Percentiles rank a stretch among this genome's conserved stretches.
phyloP scores from a whole-genome alignment of 2,888 invertebrate genomes.

The Pegoplata infirma region DNA sequence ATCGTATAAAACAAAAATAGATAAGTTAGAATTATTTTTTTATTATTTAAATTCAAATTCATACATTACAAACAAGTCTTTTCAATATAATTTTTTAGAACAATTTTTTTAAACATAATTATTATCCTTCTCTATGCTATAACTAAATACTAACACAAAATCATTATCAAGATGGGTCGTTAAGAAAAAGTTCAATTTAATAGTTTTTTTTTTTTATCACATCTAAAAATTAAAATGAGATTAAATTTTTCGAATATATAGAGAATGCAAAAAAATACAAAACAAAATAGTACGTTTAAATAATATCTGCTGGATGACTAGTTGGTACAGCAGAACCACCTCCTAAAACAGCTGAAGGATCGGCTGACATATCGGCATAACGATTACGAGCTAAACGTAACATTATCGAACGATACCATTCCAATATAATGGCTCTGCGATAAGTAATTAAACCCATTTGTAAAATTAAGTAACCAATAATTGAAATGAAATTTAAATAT shows the following conservation, averaged over 20 bases:
- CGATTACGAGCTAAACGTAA: constrained; percentile 69
- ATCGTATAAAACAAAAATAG: too few relatives aligned
- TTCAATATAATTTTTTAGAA: constrained; percentile 19
- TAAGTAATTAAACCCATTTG: constrained; percentile 91
- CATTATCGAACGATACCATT: constrained; percentile 69
- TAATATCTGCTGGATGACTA: constrained; percentile 73
- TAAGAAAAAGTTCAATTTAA: too few relatives aligned
- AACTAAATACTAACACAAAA: background rate
- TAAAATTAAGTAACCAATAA: constrained; percentile 87
- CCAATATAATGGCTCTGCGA: constrained; percentile 81
- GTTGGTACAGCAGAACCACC: constrained; percentile 61
- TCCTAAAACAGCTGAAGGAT: constrained; percentile 46
- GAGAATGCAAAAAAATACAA: background rate
- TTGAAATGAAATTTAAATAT: constrained; percentile 86
- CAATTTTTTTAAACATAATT: background rate
- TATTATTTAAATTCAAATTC: constrained; percentile 39
- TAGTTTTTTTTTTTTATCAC: constrained; percentile 25
- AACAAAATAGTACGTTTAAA: constrained; percentile 63
- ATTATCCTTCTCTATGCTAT: background rate
- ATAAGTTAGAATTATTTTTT: too few relatives aligned
- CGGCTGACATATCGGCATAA: constrained; percentile 69
- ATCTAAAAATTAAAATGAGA: constrained; percentile 14
- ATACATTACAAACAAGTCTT: constrained; percentile 50
- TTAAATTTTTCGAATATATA: too few relatives aligned
- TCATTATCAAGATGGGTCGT: background rate